Evolutionary conservation across 2,888 invertebrate species (phyloP), one percentile per base, ranked within the genome.

Genomic region (Zygaena filipendulae): DNA sequence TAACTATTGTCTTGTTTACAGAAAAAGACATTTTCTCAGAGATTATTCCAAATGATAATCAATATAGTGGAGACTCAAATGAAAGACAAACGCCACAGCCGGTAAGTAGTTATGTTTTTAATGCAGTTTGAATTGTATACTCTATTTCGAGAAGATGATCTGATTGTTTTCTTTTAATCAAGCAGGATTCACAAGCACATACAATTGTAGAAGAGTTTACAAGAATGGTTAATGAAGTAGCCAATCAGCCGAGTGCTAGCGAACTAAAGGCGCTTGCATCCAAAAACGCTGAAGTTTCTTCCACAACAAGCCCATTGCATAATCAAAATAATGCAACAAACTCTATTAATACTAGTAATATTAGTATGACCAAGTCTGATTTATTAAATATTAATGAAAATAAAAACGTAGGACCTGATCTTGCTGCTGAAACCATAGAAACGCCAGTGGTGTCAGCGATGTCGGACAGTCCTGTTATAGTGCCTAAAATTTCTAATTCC

Each of bases 391-490:
- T 61, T 55, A 72, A 66, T 43, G 74, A 75, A 57, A 70, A 43
- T 62, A 71, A 68, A 60, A 56, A 39, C 51, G 50, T 66, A 56
- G 72, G 59, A 49, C 42, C 58, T 48, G 72, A 75, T 54, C 52
- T 55, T 58, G 62, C 57, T 52, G 54, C 46, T 26, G 64, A 68
- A 49, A 42, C 58, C 38, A 62, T 48, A 42, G 77, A 77, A 49
- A 85, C 86, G 13, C 88, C 88, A 23, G 82, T 88, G 40, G 88
- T 88, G 30, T 88, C 88, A 37, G 88, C 88, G 38, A 86, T 85
- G 69, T 83, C 86, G 31, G 86, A 87, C 52, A 85, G 85, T 45
- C 86, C 85, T 48, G 84, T 84, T 59, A 83, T 85, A 58, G 84
- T 83, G 60, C 81, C 82, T 55, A 82, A 80, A 70, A 59, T 77